Conservation (phyloP, 2,797 vertebrate species). For the Sebastes kiyomatsui region DNA sequence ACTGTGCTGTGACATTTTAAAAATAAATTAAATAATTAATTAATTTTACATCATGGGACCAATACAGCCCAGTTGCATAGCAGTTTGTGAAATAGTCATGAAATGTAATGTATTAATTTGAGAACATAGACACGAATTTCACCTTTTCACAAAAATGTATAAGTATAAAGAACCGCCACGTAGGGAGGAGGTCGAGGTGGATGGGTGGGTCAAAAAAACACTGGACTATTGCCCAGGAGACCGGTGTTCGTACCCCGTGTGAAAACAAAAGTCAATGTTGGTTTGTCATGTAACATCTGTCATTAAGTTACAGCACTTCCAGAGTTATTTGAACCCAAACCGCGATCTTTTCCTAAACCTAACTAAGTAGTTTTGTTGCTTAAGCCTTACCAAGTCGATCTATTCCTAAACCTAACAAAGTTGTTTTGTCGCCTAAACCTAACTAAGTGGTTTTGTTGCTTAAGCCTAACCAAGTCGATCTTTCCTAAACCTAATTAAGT, state of each 20-base stretch:
- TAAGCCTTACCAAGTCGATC: no score
- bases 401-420: no score
- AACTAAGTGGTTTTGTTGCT: no score
- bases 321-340: neutral
- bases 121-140: neutral
- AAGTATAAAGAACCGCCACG: neutral
- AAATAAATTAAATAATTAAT: neutral
- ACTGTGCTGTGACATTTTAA: neutral
- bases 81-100: neutral
- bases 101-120: neutral
- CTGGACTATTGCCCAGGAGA: no score
- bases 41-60: neutral
- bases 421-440: no score
- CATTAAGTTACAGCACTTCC: neutral
- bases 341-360: neutral
- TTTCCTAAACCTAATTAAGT: no score
- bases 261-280: neutral
- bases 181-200: no score
- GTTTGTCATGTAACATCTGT: neutral
- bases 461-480: no score
- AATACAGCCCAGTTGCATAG: neutral
- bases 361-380: no score
- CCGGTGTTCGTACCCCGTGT: neutral
- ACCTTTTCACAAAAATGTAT: neutral
- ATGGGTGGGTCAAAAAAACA: no score